These are phyloP conservation scores for Hetaerina titia DNA, from an alignment of 2,888 invertebrate genomes.

Conservation along the genomic window DNA sequence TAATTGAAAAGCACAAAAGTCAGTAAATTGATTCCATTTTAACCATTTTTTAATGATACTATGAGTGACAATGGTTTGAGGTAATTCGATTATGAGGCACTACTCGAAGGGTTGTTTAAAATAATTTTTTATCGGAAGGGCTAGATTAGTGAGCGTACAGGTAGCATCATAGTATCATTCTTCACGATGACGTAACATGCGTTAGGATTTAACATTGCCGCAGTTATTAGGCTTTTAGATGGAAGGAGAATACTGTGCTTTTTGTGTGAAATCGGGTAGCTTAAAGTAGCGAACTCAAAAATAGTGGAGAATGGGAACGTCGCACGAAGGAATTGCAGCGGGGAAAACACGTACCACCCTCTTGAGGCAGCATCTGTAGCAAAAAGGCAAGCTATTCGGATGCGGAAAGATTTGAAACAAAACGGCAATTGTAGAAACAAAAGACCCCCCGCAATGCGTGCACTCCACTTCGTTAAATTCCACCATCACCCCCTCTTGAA, in stretches of 20 bases:
- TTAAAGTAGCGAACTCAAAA: not conserved
- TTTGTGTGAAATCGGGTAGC: not conserved
- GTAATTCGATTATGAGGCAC: too few relatives aligned
- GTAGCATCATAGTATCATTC: not conserved
- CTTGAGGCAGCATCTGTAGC: not conserved
- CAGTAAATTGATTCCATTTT: too few relatives aligned
- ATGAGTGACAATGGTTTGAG: too few relatives aligned
- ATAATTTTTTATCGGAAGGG: too few relatives aligned
- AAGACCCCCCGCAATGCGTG: not conserved
- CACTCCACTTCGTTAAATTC: slow-evolving; percentile 19
- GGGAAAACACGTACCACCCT: not conserved
- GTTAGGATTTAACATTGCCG: not conserved
- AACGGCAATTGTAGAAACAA: slow-evolving; percentile 43
- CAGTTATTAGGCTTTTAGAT: not conserved
- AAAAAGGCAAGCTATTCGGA: not conserved
- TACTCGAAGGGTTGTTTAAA: too few relatives aligned
- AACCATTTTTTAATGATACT: too few relatives aligned
- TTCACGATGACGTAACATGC: not conserved
- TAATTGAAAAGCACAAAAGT: too few relatives aligned
- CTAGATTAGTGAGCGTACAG: not conserved
- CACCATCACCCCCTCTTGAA: slow-evolving; percentile 18
- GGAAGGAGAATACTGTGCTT: not conserved
- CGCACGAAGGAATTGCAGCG: not conserved
- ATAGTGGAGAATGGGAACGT: not conserved
- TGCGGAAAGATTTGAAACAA: slow-evolving; percentile 16